These are phyloP conservation scores for Ctena decussata DNA, from an alignment of 2,888 invertebrate genomes.

Conservation along the genomic window DNA sequence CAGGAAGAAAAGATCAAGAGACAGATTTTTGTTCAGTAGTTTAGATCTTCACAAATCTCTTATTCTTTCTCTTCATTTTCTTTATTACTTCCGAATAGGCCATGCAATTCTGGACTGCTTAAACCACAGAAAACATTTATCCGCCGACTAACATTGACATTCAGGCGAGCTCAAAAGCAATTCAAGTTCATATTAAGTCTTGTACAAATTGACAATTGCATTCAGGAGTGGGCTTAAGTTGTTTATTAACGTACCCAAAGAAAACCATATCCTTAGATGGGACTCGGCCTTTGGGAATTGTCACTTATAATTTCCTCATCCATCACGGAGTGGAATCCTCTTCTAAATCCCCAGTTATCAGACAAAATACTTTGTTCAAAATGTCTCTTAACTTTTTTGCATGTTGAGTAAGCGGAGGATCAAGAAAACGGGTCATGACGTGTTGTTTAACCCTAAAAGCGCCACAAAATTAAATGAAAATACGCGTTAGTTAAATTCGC, in stretches of 20 bases:
- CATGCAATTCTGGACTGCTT: slow-evolving; percentile 6
- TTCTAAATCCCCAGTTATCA: not conserved
- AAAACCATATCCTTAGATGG: slow-evolving; percentile 7
- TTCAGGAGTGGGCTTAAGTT: not conserved
- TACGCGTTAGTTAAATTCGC: too few relatives aligned
- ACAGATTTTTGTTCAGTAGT: not conserved
- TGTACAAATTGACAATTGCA: slow-evolving; percentile 2
- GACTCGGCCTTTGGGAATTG: slow-evolving; percentile 11
- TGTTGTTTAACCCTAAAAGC: too few relatives aligned
- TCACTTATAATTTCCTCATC: not conserved
- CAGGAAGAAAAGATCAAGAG: not conserved
- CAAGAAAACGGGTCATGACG: too few relatives aligned
- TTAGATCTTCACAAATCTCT: not conserved
- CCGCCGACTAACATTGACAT: not conserved
- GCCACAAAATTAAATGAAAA: too few relatives aligned
- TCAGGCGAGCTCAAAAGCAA: not conserved
- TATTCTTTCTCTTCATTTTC: slow-evolving; percentile 8
- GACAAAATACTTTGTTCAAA: slow-evolving; percentile 6
- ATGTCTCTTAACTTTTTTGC: not conserved
- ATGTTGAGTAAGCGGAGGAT: not conserved
- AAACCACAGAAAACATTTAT: slow-evolving; percentile 3
- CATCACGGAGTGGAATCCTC: not conserved
- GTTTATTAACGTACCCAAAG: slow-evolving; percentile 10
- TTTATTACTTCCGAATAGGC: slow-evolving; percentile 6
- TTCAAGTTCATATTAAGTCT: slow-evolving; percentile 11